phyloP scores from a whole-genome alignment of 2,888 invertebrate genomes.

The Brassicogethes aeneus region DNA sequence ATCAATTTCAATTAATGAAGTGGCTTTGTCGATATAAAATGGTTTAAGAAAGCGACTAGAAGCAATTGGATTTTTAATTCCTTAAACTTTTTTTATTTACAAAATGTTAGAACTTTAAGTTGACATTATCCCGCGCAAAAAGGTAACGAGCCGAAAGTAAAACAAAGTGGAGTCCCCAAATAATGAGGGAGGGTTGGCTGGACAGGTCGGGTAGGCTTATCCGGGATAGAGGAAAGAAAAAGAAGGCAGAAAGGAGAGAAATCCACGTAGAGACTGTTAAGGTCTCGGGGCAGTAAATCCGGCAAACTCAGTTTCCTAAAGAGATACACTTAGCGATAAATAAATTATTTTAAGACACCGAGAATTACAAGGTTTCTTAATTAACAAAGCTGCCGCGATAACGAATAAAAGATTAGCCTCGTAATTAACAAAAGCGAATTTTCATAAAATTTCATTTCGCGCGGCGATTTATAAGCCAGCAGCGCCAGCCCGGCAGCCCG shows the following conservation, averaged over 20 bases:
- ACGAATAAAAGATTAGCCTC: constrained; percentile 1
- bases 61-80: too few relatives aligned
- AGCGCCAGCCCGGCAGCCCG: not conserved
- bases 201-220: constrained; percentile 21
- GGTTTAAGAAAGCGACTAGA: too few relatives aligned
- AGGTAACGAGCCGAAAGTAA: too few relatives aligned
- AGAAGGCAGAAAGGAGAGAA: constrained; percentile 29
- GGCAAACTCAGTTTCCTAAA: constrained; percentile 25
- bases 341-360: constrained; percentile 23
- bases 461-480: not conserved
- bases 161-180: constrained; percentile 9
- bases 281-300: constrained; percentile 25
- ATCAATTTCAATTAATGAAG: too few relatives aligned
- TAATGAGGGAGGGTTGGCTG: constrained; percentile 18
- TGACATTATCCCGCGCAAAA: too few relatives aligned
- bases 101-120: too few relatives aligned
- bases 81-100: too few relatives aligned
- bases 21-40: too few relatives aligned
- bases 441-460: not conserved
- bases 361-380: constrained; percentile 21
- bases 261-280: constrained; percentile 29
- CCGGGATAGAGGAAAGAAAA: constrained; percentile 26
- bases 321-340: constrained; percentile 23
- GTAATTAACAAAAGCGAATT: not conserved
- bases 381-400: constrained; percentile 9